A percentile compares a stretch with the other conserved stretches of the same genome.
Evolutionary conservation across 2,888 invertebrate genomes (phyloP).

Genomic region (Lithophane semibrunnea): DNA sequence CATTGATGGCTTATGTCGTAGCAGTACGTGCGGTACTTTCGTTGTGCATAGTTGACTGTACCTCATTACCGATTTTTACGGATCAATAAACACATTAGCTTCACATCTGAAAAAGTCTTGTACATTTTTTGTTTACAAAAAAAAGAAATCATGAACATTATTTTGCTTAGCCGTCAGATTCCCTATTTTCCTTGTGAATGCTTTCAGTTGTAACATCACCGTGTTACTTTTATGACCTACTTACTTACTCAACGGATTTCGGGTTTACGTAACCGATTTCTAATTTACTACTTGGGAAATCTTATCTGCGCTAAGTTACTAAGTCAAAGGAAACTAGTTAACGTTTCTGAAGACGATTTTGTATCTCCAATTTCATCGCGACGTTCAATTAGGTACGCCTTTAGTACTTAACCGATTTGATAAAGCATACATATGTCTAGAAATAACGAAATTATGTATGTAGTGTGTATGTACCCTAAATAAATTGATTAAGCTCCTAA

Average conservation of each 20-base stretch:
- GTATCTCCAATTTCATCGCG: neutral
- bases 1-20: neutral
- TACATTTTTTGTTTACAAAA: neutral
- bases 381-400: constrained; percentile 34
- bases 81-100: neutral
- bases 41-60: neutral
- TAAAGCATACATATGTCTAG: neutral
- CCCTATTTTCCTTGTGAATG: constrained; percentile 26
- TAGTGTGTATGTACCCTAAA: neutral
- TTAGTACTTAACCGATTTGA: constrained; percentile 9
- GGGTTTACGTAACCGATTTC: constrained; percentile 21
- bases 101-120: neutral
- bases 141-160: neutral
- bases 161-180: constrained; percentile 11
- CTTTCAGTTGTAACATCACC: constrained; percentile 12
- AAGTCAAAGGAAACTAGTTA: constrained; percentile 22
- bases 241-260: constrained; percentile 20
- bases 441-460: neutral
- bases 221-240: constrained; percentile 33
- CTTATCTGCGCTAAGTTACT: constrained; percentile 18
- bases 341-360: neutral
- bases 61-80: constrained; percentile 5
- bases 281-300: constrained; percentile 15
- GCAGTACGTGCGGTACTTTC: no score
- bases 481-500: constrained; percentile 5